These are phyloP conservation scores for Phrynosoma platyrhinos DNA, from an alignment of 2,113 vertebrate species.

Conservation along the genomic window DNA sequence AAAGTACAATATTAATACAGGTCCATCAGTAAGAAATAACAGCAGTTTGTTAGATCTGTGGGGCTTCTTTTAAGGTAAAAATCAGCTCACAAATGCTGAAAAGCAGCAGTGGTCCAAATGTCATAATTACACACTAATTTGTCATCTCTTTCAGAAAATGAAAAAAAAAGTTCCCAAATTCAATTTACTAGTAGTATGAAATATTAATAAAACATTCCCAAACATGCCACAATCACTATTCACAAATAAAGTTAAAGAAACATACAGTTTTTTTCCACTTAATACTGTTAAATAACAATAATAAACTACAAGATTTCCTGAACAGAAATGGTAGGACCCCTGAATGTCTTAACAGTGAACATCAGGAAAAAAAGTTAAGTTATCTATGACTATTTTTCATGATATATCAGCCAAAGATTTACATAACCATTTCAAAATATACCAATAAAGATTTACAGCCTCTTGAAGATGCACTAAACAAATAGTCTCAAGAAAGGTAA, in stretches of 20 bases:
- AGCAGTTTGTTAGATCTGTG: slow-evolving; percentile 87
- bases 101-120: slow-evolving; percentile 87
- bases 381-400: slow-evolving; percentile 82
- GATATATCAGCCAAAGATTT: slow-evolving; percentile 82
- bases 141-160: slow-evolving; percentile 76
- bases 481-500: slow-evolving; percentile 80
- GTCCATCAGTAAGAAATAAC: slow-evolving; percentile 90
- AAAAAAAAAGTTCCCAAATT: slow-evolving; percentile 69
- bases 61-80: slow-evolving; percentile 78
- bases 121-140: slow-evolving; percentile 82
- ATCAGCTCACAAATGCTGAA: slow-evolving; percentile 84
- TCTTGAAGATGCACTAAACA: slow-evolving; percentile 86
- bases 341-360: slow-evolving; percentile 85
- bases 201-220: slow-evolving; percentile 86
- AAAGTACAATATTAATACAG: slow-evolving; percentile 94
- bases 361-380: slow-evolving; percentile 81
- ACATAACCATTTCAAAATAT: slow-evolving; percentile 86
- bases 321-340: slow-evolving; percentile 88
- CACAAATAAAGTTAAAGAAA: slow-evolving; percentile 95
- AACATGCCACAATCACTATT: slow-evolving; percentile 95
- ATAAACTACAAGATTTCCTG: slow-evolving; percentile 88
- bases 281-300: slow-evolving; percentile 96
- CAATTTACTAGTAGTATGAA: slow-evolving; percentile 82
- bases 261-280: slow-evolving; percentile 90
- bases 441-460: slow-evolving; percentile 84